Evolutionary conservation across 1,140 invertebrate genomes (phyloP).

Genomic region (Drosophila pachea): DNA sequence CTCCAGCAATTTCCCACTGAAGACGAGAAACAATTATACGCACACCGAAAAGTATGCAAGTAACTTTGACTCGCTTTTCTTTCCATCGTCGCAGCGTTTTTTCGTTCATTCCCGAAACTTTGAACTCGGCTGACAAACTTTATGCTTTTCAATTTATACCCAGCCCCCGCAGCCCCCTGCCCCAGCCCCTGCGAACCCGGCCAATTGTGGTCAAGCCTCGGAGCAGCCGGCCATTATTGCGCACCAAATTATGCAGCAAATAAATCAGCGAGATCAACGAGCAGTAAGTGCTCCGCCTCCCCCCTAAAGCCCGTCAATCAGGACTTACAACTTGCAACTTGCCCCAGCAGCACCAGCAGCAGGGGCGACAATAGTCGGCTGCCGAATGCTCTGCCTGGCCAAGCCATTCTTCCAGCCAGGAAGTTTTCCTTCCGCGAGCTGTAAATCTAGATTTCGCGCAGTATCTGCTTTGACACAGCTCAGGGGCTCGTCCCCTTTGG

Average conservation of each 20-base stretch:
- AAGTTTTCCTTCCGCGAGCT: no score
- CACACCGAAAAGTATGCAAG: constrained; percentile 72
- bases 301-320: constrained; percentile 53
- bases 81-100: no score
- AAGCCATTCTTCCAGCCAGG: no score
- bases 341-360: no score
- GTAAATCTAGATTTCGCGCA: not conserved
- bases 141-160: constrained; percentile 73
- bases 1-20: constrained; percentile 12
- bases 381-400: constrained; percentile 2
- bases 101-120: constrained; percentile 35
- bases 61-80: constrained; percentile 42
- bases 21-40: constrained; percentile 70
- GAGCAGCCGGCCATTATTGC: constrained; percentile 22
- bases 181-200: constrained; percentile 9
- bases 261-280: constrained; percentile 66
- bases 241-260: constrained; percentile 66
- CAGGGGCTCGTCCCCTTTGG: no score
- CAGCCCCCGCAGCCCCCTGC: constrained; percentile 16
- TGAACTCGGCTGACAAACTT: constrained; percentile 59
- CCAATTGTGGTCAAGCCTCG: constrained; percentile 27
- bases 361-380: constrained; percentile 16
- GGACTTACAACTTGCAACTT: constrained; percentile 41
- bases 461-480: not conserved
- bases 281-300: constrained; percentile 35